phyloP scores from a whole-genome alignment of 2,797 vertebrate species.

The Leptodactylus fallax region DNA sequence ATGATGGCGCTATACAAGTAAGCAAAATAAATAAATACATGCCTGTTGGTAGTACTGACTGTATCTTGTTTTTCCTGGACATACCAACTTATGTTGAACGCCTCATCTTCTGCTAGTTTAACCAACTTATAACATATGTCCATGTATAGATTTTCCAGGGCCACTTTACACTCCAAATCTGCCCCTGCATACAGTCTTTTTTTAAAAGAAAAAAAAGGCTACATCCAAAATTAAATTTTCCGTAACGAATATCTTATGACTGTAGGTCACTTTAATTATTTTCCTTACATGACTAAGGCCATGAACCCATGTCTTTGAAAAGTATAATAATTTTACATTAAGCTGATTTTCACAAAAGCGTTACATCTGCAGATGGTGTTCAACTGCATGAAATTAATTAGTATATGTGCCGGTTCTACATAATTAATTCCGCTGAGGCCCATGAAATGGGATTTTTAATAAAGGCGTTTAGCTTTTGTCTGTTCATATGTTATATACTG shows the following conservation, averaged over 20 bases:
- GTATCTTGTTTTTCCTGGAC: too few species aligned
- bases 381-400: conserved; percentile 80
- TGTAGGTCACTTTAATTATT: conserved; percentile 67
- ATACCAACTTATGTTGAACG: too few species aligned
- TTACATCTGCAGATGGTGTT: conserved; percentile 75
- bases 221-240: not conserved
- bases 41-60: too few species aligned
- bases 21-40: too few species aligned
- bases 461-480: conserved; percentile 70
- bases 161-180: too few species aligned
- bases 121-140: too few species aligned
- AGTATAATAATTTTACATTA: conserved; percentile 71
- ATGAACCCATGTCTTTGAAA: conserved; percentile 71
- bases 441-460: conserved; percentile 73
- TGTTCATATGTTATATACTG: conserved; percentile 50
- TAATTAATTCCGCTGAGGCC: conserved; percentile 78
- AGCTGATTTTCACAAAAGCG: conserved; percentile 73
- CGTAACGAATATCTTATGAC: not conserved
- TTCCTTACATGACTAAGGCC: conserved; percentile 70
- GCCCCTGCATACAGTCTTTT: too few species aligned
- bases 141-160: too few species aligned
- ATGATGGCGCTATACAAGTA: too few species aligned
- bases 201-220: not conserved
- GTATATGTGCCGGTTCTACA: conserved; percentile 73
- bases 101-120: too few species aligned